Evolutionary conservation across 2,113 vertebrate genomes (phyloP), one percentile per base, ranked within the genome.

Genomic region (Marcusenius ussheri): DNA sequence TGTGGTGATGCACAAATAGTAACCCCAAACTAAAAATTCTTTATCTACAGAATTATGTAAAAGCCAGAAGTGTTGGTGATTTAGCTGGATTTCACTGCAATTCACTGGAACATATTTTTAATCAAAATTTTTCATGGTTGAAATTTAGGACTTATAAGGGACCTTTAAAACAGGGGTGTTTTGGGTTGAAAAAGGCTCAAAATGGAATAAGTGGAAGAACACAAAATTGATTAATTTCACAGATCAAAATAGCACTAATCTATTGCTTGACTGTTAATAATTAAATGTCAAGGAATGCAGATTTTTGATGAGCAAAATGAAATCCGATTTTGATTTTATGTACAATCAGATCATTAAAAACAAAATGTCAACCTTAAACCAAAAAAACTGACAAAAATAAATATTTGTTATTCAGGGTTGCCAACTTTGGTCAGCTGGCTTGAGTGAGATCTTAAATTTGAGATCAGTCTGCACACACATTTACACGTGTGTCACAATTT

Each of bases 211-310:
- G 88, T n/a, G 35, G 88, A 53, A 83, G 50, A 24, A 45, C 35
- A 83, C 88, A n/a, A n/a, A 77, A 70, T 6, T 15, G 42, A 80
- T 53, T 49, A 83, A 83, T 42, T 89, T 80, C 31, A 31, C 21
- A 87, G 49, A 51, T 50, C 45, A 53, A 27, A 50, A 77, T 39
- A 49, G 45, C 10, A 66, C 62, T 27, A 70, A 45, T 47, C 11
- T n/a, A 46, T n/a, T 17, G 24, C 45, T 49, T 27, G 46, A 47
- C 24, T 66, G 47, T n/a, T 11, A n/a, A 74, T 49, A 88, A 88
- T 70, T 46, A 74, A 88, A 88, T 74, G 45, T 74, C n/a, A 88
- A 88, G 45, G 42, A 66, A 66, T 39, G 15, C 39, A 77, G 70
- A 77, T 77, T 39, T 77, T 24, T 74, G 46, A 70, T 88, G 5